phyloP scores from a whole-genome alignment of 1,140 invertebrate genomes.

The Drosophila leontia region DNA sequence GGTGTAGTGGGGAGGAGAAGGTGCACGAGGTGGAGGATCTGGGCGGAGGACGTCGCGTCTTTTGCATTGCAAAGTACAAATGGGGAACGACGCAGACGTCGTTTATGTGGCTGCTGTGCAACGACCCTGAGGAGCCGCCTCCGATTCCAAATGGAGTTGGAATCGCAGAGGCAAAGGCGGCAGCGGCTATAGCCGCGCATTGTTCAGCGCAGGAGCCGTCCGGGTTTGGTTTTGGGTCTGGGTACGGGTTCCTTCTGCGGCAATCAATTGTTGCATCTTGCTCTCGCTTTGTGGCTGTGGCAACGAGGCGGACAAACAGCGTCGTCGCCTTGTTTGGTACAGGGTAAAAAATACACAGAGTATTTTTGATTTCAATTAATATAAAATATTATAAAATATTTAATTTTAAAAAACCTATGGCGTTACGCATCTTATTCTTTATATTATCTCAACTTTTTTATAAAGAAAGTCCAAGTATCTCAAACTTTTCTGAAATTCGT shows the following conservation, averaged over 20 bases:
- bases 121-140: constrained; percentile 64
- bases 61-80: constrained; percentile 81
- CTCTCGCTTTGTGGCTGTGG: constrained; percentile 27
- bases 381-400: too few species aligned
- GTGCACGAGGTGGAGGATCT: constrained; percentile 24
- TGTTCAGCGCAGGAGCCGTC: constrained; percentile 26
- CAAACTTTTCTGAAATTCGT: not conserved
- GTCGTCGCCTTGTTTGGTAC: constrained; percentile 41
- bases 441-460: too few species aligned
- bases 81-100: constrained; percentile 49
- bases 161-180: constrained; percentile 17
- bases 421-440: not conserved
- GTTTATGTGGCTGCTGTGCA: constrained; percentile 58
- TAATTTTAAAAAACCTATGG: too few species aligned
- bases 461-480: not conserved
- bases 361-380: too few species aligned
- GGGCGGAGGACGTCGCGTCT: constrained; percentile 57
- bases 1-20: not conserved
- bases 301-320: constrained; percentile 57
- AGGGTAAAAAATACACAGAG: not conserved
- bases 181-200: constrained; percentile 30
- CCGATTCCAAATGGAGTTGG: constrained; percentile 39
- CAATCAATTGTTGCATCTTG: constrained; percentile 76
- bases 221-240: constrained; percentile 2
- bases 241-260: constrained; percentile 24